Base-by-base conservation (phyloP, 2,888 invertebrate genomes). In the Nymphalis c-album region DNA sequence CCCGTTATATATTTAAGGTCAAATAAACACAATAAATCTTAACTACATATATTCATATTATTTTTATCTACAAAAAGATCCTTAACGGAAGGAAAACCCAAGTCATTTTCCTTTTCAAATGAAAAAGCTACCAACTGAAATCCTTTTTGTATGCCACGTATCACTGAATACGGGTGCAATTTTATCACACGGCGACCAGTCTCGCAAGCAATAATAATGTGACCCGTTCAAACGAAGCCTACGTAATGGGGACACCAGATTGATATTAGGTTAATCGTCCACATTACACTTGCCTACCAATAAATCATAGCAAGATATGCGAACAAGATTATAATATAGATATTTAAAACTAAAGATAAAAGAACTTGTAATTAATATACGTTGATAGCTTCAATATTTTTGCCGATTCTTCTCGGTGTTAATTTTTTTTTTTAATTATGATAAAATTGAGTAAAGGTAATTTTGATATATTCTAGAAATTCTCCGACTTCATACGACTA, bases 91-190 rank as follows among this genome's bases (percentile, higher is more conserved):
- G 48, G 48, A 48, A 48, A 40, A 13, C 40, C 40, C 13, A 48
- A 48, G 48, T 48, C 48, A 48, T 48, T 48, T 48, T 48, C 48
- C 48, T 48, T 48, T n/a, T 48, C n/a, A 48, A 48, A 48, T 48
- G 48, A 40, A 47, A 47, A 47, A 47, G 47, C 47, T 47, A 47
- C 47, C 47, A n/a, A 47, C 47, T 13, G 47, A 48, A 17, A 48
- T 48, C 18, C 48, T 18, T 18, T 48, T 18, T 55, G 55, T 55
- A 22, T 55, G 55, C 55, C 55, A 55, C 55, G 22, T 55, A 55
- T 55, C 16, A 22, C 26, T 55, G 55, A 55, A 55, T n/a, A 55
- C 10, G 55, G 55, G 55, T 55, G 55, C 55, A 55, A 55, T 55
- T 55, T 55, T 55, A 55, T 55, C 55, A 55, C 55, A 26, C 22